Evolutionary conservation across 2,888 invertebrate genomes (phyloP).

Genomic region (Notodonta ziczac): DNA sequence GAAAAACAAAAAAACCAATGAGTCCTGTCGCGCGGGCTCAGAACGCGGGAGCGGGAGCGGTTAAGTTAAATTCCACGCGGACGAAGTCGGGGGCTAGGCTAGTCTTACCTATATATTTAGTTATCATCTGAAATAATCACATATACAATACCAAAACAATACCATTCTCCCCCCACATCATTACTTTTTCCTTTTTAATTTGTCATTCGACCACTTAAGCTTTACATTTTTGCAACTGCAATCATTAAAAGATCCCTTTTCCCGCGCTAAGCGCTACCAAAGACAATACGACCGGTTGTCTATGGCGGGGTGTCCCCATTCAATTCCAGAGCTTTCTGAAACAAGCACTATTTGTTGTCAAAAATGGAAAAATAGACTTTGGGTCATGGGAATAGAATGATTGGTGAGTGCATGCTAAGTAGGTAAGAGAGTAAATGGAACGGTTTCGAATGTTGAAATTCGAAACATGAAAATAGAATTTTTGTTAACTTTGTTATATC

Average conservation of each 20-base stretch:
- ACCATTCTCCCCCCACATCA: constrained; percentile 16
- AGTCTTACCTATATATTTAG: too few relatives aligned
- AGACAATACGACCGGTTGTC: constrained; percentile 47
- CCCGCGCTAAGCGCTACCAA: constrained; percentile 41
- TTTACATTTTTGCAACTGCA: constrained; percentile 45
- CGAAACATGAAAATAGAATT: constrained; percentile 34
- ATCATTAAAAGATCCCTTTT: constrained; percentile 56
- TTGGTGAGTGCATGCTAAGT: constrained; percentile 1
- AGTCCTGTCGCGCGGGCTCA: too few relatives aligned
- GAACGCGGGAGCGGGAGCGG: too few relatives aligned
- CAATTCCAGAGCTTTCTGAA: constrained; percentile 46
- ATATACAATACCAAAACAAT: background rate
- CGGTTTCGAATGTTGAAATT: constrained; percentile 35
- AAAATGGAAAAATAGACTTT: constrained; percentile 15
- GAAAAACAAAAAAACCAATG: too few relatives aligned
- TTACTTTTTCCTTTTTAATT: constrained; percentile 54
- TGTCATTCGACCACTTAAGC: constrained; percentile 66
- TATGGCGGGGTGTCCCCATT: constrained; percentile 46
- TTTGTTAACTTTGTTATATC: constrained; percentile 3
- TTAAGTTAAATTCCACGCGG: too few relatives aligned
- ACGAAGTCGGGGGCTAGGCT: too few relatives aligned
- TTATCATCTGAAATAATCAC: too few relatives aligned
- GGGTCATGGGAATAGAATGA: background rate
- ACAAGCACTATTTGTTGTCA: constrained; percentile 9
- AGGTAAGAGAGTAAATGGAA: constrained; percentile 31